phyloP scores from a whole-genome alignment of 2,888 invertebrate species.

The Sinodicranocentrus sp. region DNA sequence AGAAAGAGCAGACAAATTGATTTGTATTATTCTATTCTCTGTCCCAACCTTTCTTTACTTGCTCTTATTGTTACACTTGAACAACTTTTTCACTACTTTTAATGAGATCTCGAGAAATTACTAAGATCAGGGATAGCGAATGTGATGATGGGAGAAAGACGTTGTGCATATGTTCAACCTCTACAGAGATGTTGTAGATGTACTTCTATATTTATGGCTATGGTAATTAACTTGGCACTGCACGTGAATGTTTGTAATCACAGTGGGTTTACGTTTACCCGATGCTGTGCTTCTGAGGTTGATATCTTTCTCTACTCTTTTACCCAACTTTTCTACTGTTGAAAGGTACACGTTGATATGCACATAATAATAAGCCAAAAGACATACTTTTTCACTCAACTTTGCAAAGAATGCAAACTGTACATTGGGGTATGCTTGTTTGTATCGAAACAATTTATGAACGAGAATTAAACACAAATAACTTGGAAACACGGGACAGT shows the following conservation, averaged over 20 bases:
- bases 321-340: neutral
- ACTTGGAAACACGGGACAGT: neutral
- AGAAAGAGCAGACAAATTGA: neutral
- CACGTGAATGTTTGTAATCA: slow-evolving; percentile 6
- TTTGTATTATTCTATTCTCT: neutral
- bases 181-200: too few relatives aligned
- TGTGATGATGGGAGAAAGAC: too few relatives aligned
- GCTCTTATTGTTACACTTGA: neutral
- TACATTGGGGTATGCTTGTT: too few relatives aligned
- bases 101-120: too few relatives aligned
- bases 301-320: too few relatives aligned
- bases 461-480: neutral
- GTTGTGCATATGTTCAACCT: too few relatives aligned
- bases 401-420: too few relatives aligned
- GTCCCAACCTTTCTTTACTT: neutral
- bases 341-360: neutral
- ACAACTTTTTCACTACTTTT: neutral
- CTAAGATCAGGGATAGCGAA: too few relatives aligned
- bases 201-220: neutral
- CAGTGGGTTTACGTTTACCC: neutral
- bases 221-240: slow-evolving; percentile 32
- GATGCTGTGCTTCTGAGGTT: too few relatives aligned
- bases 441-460: too few relatives aligned
- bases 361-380: neutral
- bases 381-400: neutral